These are phyloP conservation scores for Sipha flava DNA, from an alignment of 1,140 invertebrate species.

Conservation along the genomic window DNA sequence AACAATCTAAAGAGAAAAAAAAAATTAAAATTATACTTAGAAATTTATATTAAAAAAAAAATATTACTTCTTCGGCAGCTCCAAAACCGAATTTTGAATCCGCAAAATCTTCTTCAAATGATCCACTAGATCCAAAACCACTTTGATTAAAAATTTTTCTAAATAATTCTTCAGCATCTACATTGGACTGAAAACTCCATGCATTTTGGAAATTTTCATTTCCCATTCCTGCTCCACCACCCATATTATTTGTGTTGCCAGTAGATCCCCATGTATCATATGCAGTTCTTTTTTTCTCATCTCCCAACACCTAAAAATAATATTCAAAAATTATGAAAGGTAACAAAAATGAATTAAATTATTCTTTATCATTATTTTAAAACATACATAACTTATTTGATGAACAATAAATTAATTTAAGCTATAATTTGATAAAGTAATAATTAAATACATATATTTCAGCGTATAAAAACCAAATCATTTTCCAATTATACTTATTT, in stretches of 20 bases:
- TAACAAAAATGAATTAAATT: too few relatives aligned
- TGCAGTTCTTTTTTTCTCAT: constrained; percentile 82
- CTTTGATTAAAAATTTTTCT: constrained; percentile 77
- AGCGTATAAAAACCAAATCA: too few relatives aligned
- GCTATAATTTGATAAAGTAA: too few relatives aligned
- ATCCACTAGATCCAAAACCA: constrained; percentile 46
- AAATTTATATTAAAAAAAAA: neutral
- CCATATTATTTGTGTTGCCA: constrained; percentile 65
- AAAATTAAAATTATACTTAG: constrained; percentile 49
- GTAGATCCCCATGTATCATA: constrained; percentile 91
- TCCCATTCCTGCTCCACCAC: constrained; percentile 42
- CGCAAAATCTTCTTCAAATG: constrained; percentile 66
- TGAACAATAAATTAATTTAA: too few relatives aligned
- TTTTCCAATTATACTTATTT: too few relatives aligned
- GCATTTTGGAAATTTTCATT: constrained; percentile 51
- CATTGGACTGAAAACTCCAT: constrained; percentile 76
- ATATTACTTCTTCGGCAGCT: constrained; percentile 71
- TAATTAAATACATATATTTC: too few relatives aligned
- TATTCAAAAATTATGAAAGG: neutral
- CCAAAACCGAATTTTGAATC: constrained; percentile 65
- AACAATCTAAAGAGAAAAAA: constrained; percentile 42
- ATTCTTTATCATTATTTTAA: too few relatives aligned
- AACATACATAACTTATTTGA: too few relatives aligned
- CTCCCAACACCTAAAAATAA: constrained; percentile 64
- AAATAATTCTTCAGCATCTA: constrained; percentile 95